Conservation (phyloP, 2,888 invertebrate species). For the Torymus aiolomorphi region DNA sequence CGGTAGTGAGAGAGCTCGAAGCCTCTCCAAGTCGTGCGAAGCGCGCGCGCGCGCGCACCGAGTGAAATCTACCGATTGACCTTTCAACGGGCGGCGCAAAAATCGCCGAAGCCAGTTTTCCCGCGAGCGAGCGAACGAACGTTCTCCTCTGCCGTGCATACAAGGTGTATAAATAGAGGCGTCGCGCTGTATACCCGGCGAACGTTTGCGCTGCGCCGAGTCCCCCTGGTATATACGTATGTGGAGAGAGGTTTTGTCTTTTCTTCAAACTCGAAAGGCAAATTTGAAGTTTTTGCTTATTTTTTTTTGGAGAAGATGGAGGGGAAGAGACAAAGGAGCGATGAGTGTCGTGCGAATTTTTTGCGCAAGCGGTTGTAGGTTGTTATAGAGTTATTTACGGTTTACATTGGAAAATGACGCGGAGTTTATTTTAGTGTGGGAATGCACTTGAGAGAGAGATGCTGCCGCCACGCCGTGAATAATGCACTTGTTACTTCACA, state of each 20-base stretch:
- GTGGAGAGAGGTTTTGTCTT: neutral
- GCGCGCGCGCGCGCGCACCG: slow-evolving; percentile 67
- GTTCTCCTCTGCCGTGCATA: slow-evolving; percentile 28
- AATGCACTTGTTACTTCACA: slow-evolving; percentile 31
- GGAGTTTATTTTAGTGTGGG: slow-evolving; percentile 28
- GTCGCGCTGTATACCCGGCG: slow-evolving; percentile 11
- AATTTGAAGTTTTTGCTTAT: neutral
- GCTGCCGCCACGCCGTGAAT: neutral
- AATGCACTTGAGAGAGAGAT: neutral
- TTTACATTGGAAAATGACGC: neutral
- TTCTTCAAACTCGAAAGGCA: slow-evolving; percentile 30
- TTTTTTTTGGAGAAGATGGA: neutral
- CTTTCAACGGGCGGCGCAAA: slow-evolving; percentile 67
- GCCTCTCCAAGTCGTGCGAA: slow-evolving; percentile 63
- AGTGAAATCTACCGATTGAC: slow-evolving; percentile 75
- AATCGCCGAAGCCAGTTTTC: slow-evolving; percentile 69
- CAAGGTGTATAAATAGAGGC: slow-evolving; percentile 51
- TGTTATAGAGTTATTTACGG: too few species aligned
- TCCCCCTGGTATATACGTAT: too few species aligned
- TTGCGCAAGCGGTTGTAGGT: too few species aligned
- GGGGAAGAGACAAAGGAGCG: neutral
- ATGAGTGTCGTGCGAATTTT: too few species aligned
- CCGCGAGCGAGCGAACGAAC: slow-evolving; percentile 53
- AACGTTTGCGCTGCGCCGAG: slow-evolving; percentile 21
- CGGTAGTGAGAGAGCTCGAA: neutral